These are phyloP conservation scores for Drosophila stalkeri DNA, from an alignment of 2,888 invertebrate genomes.

Conservation along the genomic window DNA sequence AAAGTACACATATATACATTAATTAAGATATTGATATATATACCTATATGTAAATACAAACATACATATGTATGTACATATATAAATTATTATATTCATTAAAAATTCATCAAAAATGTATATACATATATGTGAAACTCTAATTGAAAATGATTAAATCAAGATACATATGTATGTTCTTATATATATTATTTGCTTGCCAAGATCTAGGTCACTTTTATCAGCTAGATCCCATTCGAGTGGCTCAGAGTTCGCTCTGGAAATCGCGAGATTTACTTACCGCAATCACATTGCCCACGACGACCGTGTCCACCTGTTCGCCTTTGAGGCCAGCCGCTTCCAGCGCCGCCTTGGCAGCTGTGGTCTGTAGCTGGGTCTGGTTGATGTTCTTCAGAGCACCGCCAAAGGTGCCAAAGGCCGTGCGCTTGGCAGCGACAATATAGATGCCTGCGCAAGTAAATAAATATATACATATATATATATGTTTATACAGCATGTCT, in stretches of 20 bases:
- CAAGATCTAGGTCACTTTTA: not conserved
- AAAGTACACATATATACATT: too few relatives aligned
- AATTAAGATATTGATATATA: too few relatives aligned
- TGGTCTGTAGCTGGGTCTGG: constrained; percentile 92
- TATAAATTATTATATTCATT: not conserved
- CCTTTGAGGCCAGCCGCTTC: constrained; percentile 92
- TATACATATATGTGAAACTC: not conserved
- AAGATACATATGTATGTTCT: not conserved
- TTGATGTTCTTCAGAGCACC: constrained; percentile 91
- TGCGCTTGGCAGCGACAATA: constrained; percentile 97
- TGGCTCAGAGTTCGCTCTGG: not conserved
- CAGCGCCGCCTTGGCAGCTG: constrained; percentile 92
- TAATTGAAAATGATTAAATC: constrained; percentile 8
- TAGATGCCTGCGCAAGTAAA: constrained; percentile 89
- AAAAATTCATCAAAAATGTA: not conserved
- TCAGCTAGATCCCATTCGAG: not conserved
- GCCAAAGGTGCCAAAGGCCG: constrained; percentile 98
- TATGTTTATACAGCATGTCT: not conserved
- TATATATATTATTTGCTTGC: not conserved
- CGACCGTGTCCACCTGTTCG: constrained; percentile 94
- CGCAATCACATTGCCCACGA: constrained; percentile 95
- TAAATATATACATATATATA: constrained; percentile 2
- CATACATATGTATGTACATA: not conserved
- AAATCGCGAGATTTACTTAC: constrained; percentile 86
- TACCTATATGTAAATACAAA: too few relatives aligned